A percentile compares a stretch with the other conserved stretches of the same genome.
phyloP scores from a whole-genome alignment of 2,113 vertebrate species.

The Propithecus coquereli region DNA sequence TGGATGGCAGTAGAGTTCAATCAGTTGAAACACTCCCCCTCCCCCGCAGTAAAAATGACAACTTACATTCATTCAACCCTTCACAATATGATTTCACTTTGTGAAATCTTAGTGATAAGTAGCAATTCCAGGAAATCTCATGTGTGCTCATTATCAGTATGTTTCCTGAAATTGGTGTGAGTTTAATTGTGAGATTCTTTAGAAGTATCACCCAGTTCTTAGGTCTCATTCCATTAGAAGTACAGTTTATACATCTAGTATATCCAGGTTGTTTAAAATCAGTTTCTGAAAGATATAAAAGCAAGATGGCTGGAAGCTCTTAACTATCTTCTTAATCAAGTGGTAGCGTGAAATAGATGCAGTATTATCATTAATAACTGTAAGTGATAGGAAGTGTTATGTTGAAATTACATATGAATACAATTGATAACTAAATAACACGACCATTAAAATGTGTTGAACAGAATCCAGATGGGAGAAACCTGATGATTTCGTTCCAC shows the following conservation, averaged over 20 bases:
- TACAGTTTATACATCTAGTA: neutral
- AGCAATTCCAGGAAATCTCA: neutral
- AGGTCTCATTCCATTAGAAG: neutral
- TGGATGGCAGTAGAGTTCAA: conserved; percentile 29
- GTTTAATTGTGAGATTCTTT: conserved; percentile 19
- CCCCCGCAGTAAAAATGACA: neutral
- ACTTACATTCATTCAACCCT: neutral
- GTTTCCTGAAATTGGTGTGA: conserved; percentile 35
- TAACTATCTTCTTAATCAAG: neutral
- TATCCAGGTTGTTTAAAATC: conserved; percentile 5
- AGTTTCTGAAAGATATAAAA: conserved; percentile 17
- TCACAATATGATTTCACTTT: neutral
- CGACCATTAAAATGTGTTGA: conserved; percentile 75
- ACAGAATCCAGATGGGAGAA: conserved; percentile 96
- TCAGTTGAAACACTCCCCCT: neutral
- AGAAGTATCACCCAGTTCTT: neutral
- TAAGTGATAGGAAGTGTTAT: neutral
- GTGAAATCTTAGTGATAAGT: neutral
- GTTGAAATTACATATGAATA: conserved; percentile 21
- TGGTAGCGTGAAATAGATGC: neutral
- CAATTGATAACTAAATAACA: conserved; percentile 62
- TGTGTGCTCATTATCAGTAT: neutral
- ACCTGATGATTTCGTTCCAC: conserved; percentile 84
- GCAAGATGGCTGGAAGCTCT: neutral
- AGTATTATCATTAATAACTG: conserved; percentile 2